These are phyloP conservation scores for Caranx ignobilis DNA, from an alignment of 2,113 vertebrate genomes.

Conservation along the genomic window DNA sequence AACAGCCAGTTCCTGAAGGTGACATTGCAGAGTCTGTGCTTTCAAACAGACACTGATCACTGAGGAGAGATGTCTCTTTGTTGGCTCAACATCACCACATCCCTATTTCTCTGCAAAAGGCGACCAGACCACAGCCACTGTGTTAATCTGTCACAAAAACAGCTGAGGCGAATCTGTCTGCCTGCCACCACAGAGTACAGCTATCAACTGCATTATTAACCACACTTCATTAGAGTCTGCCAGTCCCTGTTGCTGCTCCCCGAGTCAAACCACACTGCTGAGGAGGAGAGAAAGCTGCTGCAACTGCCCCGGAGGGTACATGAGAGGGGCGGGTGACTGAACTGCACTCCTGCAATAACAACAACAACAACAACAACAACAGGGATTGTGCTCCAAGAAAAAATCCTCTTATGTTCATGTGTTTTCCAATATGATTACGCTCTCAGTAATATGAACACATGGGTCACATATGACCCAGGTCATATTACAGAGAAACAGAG, in stretches of 20 bases:
- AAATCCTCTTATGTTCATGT: no score
- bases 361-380: not conserved
- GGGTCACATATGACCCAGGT: no score
- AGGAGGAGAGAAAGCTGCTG: conserved; percentile 9
- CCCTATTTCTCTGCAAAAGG: not conserved
- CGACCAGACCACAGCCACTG: not conserved
- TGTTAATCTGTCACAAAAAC: not conserved
- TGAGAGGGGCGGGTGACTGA: no score
- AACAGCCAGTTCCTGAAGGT: not conserved
- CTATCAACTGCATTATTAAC: not conserved
- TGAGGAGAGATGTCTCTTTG: not conserved
- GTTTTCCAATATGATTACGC: no score
- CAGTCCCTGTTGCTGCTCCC: no score
- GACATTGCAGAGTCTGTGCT: not conserved
- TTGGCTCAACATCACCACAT: not conserved
- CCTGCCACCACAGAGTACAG: not conserved
- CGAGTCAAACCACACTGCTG: conserved; percentile 7
- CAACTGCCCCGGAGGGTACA: not conserved
- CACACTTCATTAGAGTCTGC: not conserved
- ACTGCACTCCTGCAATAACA: no score
- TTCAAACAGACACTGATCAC: not conserved
- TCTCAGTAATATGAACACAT: no score
- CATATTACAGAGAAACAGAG: no score
- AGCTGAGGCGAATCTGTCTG: not conserved
- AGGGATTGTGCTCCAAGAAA: not conserved